Evolutionary conservation across 2,888 invertebrate species (phyloP).

Genomic region (Trichopoda pennipes): DNA sequence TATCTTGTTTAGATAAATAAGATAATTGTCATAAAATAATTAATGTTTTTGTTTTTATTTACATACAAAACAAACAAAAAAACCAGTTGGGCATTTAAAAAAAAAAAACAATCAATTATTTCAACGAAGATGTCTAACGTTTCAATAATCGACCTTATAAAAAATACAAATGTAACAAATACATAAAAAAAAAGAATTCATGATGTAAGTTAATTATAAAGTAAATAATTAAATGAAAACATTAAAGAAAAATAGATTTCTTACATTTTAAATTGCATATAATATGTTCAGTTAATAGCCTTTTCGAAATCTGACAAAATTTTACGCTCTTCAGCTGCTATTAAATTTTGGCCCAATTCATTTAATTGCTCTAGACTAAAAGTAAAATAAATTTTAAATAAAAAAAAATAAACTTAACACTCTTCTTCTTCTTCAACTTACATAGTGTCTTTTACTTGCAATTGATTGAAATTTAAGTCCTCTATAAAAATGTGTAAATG

Average conservation of each 20-base stretch:
- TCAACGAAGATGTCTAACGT: neutral
- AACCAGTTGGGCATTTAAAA: slow-evolving; percentile 4
- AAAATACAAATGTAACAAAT: slow-evolving; percentile 3
- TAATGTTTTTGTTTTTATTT: slow-evolving; percentile 15
- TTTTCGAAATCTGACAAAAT: slow-evolving; percentile 31
- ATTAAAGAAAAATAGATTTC: neutral
- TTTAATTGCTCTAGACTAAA: slow-evolving; percentile 29
- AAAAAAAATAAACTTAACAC: neutral
- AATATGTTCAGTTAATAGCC: neutral
- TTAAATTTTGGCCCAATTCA: slow-evolving; percentile 17
- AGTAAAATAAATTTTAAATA: neutral
- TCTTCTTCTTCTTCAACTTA: slow-evolving; percentile 37
- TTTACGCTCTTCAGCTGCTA: slow-evolving; percentile 36
- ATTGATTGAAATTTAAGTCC: slow-evolving; percentile 56
- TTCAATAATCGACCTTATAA: neutral
- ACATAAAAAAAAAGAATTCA: neutral
- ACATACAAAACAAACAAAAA: slow-evolving; percentile 9
- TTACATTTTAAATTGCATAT: neutral
- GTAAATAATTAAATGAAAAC: neutral
- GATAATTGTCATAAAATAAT: slow-evolving; percentile 59
- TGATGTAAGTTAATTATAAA: neutral
- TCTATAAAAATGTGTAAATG: slow-evolving; percentile 66
- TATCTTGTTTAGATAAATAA: slow-evolving; percentile 66
- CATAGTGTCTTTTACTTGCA: slow-evolving; percentile 60
- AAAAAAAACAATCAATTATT: slow-evolving; percentile 32